phyloP scores from a whole-genome alignment of 1,140 invertebrate species.

The Megalonaias nervosa region DNA sequence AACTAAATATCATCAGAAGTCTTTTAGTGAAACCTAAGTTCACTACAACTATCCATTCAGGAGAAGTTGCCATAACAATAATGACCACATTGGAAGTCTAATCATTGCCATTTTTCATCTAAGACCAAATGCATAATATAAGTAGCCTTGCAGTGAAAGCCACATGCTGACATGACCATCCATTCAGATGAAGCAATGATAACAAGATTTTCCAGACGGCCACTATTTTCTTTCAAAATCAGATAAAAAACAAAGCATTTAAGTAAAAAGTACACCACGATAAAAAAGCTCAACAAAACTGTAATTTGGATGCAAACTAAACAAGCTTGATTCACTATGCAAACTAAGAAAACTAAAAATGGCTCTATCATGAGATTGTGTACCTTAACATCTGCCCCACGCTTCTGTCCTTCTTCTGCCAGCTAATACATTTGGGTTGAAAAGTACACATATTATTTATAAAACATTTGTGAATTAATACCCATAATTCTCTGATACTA shows the following conservation, averaged over 20 bases:
- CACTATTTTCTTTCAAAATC: too few species aligned
- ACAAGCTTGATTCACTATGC: neutral
- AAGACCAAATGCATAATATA: too few species aligned
- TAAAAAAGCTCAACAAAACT: neutral
- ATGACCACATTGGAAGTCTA: neutral
- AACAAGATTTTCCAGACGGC: too few species aligned
- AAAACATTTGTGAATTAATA: neutral
- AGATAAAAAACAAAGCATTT: neutral
- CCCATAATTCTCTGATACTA: neutral
- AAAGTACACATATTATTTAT: neutral
- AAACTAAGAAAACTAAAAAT: neutral
- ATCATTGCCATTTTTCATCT: too few species aligned
- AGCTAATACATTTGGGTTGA: conserved; percentile 9
- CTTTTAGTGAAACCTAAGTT: too few species aligned
- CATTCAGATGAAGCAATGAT: too few species aligned
- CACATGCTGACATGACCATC: too few species aligned
- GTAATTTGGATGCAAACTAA: neutral
- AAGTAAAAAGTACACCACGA: neutral
- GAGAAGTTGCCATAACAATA: neutral
- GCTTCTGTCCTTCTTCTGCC: conserved; percentile 25
- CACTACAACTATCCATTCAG: too few species aligned
- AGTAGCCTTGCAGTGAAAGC: too few species aligned
- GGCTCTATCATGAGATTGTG: neutral
- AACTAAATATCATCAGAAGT: too few species aligned
- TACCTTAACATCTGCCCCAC: conserved; percentile 32